phyloP scores from a whole-genome alignment of 2,888 invertebrate genomes.

The Aporophyla lueneburgensis region DNA sequence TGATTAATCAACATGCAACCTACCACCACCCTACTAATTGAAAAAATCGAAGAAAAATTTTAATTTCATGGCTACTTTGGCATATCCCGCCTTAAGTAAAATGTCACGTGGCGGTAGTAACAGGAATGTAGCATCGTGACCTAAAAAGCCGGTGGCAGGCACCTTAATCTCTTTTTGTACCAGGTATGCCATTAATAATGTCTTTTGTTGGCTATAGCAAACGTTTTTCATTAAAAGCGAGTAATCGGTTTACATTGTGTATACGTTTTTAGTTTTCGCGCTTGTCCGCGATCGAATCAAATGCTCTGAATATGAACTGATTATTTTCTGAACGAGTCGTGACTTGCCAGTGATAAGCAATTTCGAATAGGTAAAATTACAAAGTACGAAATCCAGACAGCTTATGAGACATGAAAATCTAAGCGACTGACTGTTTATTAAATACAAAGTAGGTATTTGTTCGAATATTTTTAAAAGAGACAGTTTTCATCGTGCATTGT shows the following conservation, averaged over 20 bases:
- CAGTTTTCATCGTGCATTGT: too few relatives aligned
- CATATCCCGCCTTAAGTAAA: conserved; percentile 29
- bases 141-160: conserved; percentile 80
- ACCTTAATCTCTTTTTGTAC: conserved; percentile 75
- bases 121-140: conserved; percentile 76
- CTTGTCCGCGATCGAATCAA: conserved; percentile 30
- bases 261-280: conserved; percentile 50
- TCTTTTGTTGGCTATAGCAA: conserved; percentile 66
- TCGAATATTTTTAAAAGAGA: too few relatives aligned
- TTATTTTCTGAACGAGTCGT: conserved; percentile 55
- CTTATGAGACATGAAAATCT: not conserved
- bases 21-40: too few relatives aligned
- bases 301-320: conserved; percentile 38
- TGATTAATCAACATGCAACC: too few relatives aligned
- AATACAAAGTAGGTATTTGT: too few relatives aligned
- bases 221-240: conserved; percentile 61
- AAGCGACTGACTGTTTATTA: not conserved
- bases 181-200: conserved; percentile 75
- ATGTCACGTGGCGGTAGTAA: conserved; percentile 64
- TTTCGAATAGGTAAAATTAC: not conserved
- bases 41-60: too few relatives aligned
- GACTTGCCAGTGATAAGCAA: conserved; percentile 32
- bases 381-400: not conserved
- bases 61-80: too few relatives aligned
- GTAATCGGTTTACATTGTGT: conserved; percentile 66